A percentile compares a stretch with the other conserved stretches of the same genome.
Conservation (phyloP, 2,888 invertebrate species). For the Troides oblongomaculatus region DNA sequence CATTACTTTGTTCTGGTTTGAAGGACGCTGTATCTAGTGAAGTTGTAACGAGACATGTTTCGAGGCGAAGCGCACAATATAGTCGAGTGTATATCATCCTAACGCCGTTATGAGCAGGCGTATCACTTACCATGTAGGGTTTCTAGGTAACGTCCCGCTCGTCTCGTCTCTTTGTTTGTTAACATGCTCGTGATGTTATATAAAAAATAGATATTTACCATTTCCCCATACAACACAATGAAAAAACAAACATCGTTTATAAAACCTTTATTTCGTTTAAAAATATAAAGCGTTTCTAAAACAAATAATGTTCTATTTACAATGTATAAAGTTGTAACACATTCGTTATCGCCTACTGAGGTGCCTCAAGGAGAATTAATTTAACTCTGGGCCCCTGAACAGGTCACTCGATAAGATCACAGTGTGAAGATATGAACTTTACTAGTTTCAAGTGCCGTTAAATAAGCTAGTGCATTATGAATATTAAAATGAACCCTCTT, state of each 20-base stretch:
- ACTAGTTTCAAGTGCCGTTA: slow-evolving; percentile 18
- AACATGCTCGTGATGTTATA: neutral
- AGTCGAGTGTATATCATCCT: too few species aligned
- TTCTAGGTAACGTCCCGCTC: too few species aligned
- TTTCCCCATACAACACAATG: neutral
- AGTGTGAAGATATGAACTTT: slow-evolving; percentile 30
- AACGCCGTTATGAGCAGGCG: too few species aligned
- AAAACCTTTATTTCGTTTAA: slow-evolving; percentile 23
- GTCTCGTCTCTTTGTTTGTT: too few species aligned
- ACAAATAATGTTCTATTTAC: slow-evolving; percentile 21
- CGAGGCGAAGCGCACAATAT: too few species aligned
- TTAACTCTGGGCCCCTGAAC: slow-evolving; percentile 32
- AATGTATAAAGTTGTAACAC: slow-evolving; percentile 16
- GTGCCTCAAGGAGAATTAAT: slow-evolving; percentile 19
- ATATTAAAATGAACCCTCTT: neutral
- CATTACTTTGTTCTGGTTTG: too few species aligned
- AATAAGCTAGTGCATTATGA: neutral
- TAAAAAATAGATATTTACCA: neutral
- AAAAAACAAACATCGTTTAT: slow-evolving; percentile 1
- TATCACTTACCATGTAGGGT: too few species aligned
- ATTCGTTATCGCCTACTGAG: slow-evolving; percentile 21
- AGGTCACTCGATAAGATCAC: slow-evolving; percentile 32
- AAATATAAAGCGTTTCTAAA: slow-evolving; percentile 29
- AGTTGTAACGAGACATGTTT: too few species aligned
- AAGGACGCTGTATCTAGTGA: too few species aligned